Base-by-base conservation (phyloP, 1,140 invertebrate genomes). In the Sycobia sp. region DNA sequence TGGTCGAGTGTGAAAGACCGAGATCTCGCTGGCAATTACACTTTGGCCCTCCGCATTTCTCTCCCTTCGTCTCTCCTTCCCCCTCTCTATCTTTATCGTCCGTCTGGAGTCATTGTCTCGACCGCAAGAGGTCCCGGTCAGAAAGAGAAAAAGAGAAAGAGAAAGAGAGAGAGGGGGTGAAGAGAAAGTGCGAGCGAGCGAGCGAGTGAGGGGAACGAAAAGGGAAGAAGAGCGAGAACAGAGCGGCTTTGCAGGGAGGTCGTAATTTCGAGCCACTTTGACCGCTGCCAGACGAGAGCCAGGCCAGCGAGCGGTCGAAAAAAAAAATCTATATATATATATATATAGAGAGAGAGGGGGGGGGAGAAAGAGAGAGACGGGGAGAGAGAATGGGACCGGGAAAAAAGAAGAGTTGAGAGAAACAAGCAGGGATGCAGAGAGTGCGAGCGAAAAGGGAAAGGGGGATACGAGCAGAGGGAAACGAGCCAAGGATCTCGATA, bases 41-140 rank as follows among this genome's bases (percentile, higher is more conserved):
- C 58, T 57, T 3, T 23, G 13, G 29, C 29, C 29, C 29, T 4
- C 29, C 29, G 29, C 29, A 11, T 11, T 11, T 11, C 49, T 18
- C 49, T 51, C 29, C n/a, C 18, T 32, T 11, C 5, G 29, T 4
- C 29, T 32, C 29, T 32, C 29, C 5, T 32, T 11, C 7, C 5
- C n/a, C 7, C 10, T 34, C 4, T 10, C 11, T 46, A 4, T n/a
- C 10, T 50, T 14, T 50, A 4, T 46, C 25, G 20, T 25, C 5
- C 1, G 7, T 32, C 7, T 50, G 43, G 59, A 68, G 67, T 73
- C 71, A 76, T 76, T 74, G 74, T 74, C 71, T 73, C 67, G 63
- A 60, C 61, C 60, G 47, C 62, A 59, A 70, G 62, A 57, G 62
- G 60, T 64, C 65, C 59, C 9, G 23, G 22, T 14, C 9, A 39